Percentiles rank a stretch among this genome's conserved stretches.
Evolutionary conservation across 2,113 vertebrate genomes (phyloP).

Genomic region (Triplophysa siluroides): DNA sequence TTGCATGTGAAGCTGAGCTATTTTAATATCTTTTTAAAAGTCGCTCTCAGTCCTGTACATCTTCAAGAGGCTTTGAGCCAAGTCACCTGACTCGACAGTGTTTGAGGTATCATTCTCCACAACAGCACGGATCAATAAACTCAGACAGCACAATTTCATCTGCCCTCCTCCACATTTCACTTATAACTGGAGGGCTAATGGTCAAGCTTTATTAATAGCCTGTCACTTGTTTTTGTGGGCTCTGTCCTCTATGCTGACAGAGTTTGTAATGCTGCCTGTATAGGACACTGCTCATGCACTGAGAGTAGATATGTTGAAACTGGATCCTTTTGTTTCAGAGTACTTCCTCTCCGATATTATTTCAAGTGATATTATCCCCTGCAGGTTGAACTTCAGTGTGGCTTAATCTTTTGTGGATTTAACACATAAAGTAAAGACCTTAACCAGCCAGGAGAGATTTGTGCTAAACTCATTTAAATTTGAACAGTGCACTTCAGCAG

Average conservation of each 20-base stretch:
- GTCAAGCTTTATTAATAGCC: constrained; percentile 56
- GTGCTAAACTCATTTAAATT: constrained; percentile 44
- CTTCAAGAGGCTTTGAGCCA: constrained; percentile 1
- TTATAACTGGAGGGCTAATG: constrained; percentile 45
- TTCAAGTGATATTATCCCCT: constrained; percentile 23
- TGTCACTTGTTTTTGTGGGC: constrained; percentile 51
- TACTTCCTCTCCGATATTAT: constrained; percentile 3
- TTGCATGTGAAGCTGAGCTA: neutral
- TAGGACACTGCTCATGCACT: neutral
- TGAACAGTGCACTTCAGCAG: constrained; percentile 13
- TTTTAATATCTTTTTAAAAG: neutral
- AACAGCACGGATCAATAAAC: constrained; percentile 44
- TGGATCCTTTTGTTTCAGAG: constrained; percentile 13
- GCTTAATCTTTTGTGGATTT: constrained; percentile 44
- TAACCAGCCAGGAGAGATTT: constrained; percentile 37
- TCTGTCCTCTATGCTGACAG: constrained; percentile 39
- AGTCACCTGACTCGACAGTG: constrained; percentile 27
- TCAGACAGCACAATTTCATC: constrained; percentile 40
- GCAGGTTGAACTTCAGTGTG: constrained; percentile 20
- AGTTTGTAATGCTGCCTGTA: neutral
- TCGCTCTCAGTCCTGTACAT: neutral
- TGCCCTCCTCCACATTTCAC: constrained; percentile 44
- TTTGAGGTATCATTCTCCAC: constrained; percentile 30
- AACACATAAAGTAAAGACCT: constrained; percentile 35
- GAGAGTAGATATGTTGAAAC: constrained; percentile 8